phyloP scores from a whole-genome alignment of 2,797 vertebrate genomes.

The Triplophysa yarkandensis region DNA sequence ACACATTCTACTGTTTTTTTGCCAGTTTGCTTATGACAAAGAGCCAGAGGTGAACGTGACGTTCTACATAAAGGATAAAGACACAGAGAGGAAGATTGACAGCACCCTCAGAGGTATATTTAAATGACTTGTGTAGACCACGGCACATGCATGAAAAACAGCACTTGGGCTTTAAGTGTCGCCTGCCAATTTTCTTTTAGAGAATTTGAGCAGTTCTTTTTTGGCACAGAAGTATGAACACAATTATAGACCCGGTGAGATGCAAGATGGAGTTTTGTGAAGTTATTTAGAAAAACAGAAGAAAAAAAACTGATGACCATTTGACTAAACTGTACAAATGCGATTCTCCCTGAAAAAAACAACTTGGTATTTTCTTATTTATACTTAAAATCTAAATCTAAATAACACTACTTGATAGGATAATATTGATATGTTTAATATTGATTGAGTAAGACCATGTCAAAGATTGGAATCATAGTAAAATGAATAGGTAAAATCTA shows the following conservation, averaged over 20 bases:
- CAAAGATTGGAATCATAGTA: too few species aligned
- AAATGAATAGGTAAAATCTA: too few species aligned
- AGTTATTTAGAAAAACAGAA: too few species aligned
- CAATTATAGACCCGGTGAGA: not conserved
- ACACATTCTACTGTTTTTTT: slow-evolving; percentile 18
- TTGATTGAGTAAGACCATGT: too few species aligned
- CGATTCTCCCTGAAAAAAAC: too few species aligned
- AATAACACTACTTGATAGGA: too few species aligned
- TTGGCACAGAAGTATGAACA: not conserved
- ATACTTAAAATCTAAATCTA: too few species aligned
- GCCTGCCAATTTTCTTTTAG: not conserved
- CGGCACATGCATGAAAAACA: not conserved
- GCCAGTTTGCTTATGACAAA: slow-evolving; percentile 81
- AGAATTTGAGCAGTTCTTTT: not conserved
- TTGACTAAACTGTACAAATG: too few species aligned
- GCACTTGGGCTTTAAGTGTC: not conserved
- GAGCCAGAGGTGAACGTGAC: slow-evolving; percentile 85
- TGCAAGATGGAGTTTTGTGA: not conserved
- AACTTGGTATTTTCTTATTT: too few species aligned
- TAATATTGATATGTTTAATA: too few species aligned
- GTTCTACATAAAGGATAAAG: slow-evolving; percentile 82
- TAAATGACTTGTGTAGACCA: not conserved
- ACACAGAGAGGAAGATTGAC: slow-evolving; percentile 82
- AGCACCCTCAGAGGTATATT: slow-evolving; percentile 88
- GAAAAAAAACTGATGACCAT: too few species aligned